Conservation (phyloP, 2,888 invertebrate genomes). For the Himalopsyche kuldschensis region DNA sequence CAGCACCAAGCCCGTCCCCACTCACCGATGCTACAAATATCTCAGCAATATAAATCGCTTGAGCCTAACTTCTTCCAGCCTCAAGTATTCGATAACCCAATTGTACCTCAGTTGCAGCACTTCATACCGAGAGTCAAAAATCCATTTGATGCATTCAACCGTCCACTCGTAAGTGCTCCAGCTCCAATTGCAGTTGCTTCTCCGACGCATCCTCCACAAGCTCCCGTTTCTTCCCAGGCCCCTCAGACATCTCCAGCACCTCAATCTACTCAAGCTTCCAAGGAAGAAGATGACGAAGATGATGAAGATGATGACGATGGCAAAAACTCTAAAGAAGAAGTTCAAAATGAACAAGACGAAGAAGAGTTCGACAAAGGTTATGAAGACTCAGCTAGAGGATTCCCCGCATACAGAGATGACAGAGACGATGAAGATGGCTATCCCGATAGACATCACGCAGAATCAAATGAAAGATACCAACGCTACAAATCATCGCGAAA, state of each 20-base stretch:
- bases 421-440: slow-evolving; percentile 29
- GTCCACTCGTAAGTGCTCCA: slow-evolving; percentile 4
- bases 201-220: neutral
- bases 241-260: neutral
- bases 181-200: neutral
- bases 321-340: slow-evolving; percentile 47
- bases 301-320: slow-evolving; percentile 46
- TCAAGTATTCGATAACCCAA: slow-evolving; percentile 53
- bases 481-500: slow-evolving; percentile 3
- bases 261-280: neutral
- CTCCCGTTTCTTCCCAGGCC: neutral
- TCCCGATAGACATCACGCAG: slow-evolving; percentile 17
- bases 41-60: slow-evolving; percentile 42
- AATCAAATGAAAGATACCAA: slow-evolving; percentile 14
- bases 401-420: slow-evolving; percentile 50
- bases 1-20: neutral
- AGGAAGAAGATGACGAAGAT: slow-evolving; percentile 37
- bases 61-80: slow-evolving; percentile 54
- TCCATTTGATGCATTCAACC: slow-evolving; percentile 30
- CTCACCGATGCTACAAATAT: slow-evolving; percentile 19
- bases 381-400: slow-evolving; percentile 53
- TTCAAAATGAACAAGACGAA: slow-evolving; percentile 50
- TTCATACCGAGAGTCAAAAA: slow-evolving; percentile 51
- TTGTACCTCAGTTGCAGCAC: slow-evolving; percentile 57
- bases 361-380: slow-evolving; percentile 56